These are phyloP conservation scores for Bolinopsis microptera DNA, from an alignment of 37 sponge, comb jelly and placozoan genomes.

Conservation along the genomic window DNA sequence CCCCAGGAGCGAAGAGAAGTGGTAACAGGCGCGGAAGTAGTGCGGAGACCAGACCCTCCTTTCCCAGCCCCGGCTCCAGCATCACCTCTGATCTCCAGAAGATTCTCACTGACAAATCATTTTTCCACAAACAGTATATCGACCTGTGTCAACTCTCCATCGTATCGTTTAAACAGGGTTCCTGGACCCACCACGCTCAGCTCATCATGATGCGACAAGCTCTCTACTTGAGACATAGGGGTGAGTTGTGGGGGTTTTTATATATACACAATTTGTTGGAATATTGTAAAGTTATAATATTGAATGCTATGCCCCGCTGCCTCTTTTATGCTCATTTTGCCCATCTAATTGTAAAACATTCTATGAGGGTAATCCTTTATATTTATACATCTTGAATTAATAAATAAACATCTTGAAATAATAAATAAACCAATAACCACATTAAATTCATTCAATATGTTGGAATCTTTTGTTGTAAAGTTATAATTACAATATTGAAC, in stretches of 20 bases:
- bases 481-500: no score
- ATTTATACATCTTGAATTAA: no score
- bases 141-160: constrained; percentile 61
- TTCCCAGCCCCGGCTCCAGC: not conserved
- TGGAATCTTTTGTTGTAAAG: no score
- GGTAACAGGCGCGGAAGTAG: not conserved
- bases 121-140: constrained; percentile 65
- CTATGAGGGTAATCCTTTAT: no score
- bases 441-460: no score
- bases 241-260: not conserved
- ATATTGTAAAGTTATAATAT: no score
- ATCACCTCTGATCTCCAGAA: constrained; percentile 9
- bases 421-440: no score
- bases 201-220: constrained; percentile 30
- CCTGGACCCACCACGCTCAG: constrained; percentile 50
- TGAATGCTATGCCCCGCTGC: no score
- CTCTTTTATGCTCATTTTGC: no score
- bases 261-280: no score
- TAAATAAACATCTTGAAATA: no score
- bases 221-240: constrained; percentile 33
- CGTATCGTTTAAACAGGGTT: constrained; percentile 53
- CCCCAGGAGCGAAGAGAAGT: not conserved
- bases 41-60: not conserved
- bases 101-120: constrained; percentile 1
- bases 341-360: no score